Percentiles rank a stretch among this genome's conserved stretches.
Evolutionary conservation across 23 tunicate genomes (phyloP).

Genomic region (Ascidia mentula): DNA sequence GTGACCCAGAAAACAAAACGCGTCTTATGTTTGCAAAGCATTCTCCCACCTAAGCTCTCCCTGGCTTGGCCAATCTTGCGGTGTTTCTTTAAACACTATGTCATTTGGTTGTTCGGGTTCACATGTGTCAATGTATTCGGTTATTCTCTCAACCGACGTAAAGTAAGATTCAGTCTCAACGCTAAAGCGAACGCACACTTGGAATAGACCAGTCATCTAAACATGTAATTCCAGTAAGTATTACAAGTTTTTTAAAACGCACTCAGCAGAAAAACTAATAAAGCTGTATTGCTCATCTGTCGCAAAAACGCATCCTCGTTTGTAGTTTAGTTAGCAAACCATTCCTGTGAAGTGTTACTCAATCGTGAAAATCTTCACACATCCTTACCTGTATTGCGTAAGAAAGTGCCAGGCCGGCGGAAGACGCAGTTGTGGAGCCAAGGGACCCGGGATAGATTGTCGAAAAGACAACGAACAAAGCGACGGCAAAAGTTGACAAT

Average conservation of each 20-base stretch:
- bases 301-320: no score
- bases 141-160: constrained; percentile 86
- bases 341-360: not conserved
- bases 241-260: no score
- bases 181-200: constrained; percentile 89
- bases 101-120: constrained; percentile 37
- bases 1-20: not conserved
- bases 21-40: not conserved
- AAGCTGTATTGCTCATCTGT: no score
- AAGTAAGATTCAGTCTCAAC: constrained; percentile 83
- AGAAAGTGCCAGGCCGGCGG: constrained; percentile 77
- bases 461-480: constrained; percentile 75
- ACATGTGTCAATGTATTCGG: constrained; percentile 72
- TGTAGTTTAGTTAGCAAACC: not conserved
- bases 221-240: no score
- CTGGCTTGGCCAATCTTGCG: constrained; percentile 65
- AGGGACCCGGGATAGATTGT: constrained; percentile 52
- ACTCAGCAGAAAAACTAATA: no score
- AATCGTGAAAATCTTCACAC: not conserved
- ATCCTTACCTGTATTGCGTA: constrained; percentile 69
- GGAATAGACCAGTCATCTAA: constrained; percentile 87
- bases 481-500: constrained; percentile 44
- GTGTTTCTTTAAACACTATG: constrained; percentile 9
- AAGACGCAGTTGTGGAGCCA: constrained; percentile 56
- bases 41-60: constrained; percentile 66